phyloP scores from a whole-genome alignment of 2,888 invertebrate species.

The Diloba caeruleocephala region DNA sequence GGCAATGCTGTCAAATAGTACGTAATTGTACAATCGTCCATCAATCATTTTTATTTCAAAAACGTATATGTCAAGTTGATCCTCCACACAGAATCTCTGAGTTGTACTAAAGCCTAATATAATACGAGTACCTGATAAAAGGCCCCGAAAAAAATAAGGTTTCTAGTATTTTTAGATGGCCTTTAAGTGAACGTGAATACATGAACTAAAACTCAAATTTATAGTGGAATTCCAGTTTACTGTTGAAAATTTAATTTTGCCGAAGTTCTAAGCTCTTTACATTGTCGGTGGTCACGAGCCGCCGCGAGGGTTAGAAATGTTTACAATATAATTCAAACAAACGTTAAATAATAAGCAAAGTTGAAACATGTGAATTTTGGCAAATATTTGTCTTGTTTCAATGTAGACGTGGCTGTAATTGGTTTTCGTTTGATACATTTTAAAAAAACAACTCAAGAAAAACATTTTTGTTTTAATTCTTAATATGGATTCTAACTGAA shows the following conservation, averaged over 20 bases:
- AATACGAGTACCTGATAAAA: too few relatives aligned
- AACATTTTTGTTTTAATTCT: not conserved
- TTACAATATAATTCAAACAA: slow-evolving; percentile 1
- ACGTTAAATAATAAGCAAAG: not conserved
- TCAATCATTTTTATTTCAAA: too few relatives aligned
- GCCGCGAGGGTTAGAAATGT: not conserved
- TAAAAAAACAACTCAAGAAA: too few relatives aligned
- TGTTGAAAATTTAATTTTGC: slow-evolving; percentile 12
- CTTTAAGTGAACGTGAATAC: slow-evolving; percentile 3
- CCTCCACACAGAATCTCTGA: too few relatives aligned
- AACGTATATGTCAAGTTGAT: too few relatives aligned
- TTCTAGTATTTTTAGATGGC: not conserved
- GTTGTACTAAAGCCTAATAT: too few relatives aligned
- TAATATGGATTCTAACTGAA: not conserved
- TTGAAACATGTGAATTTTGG: not conserved
- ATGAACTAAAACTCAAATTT: slow-evolving; percentile 22
- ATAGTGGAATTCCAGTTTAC: slow-evolving; percentile 12
- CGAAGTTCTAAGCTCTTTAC: slow-evolving; percentile 23
- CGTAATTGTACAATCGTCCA: too few relatives aligned
- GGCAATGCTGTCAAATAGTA: too few relatives aligned
- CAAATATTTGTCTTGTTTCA: too few relatives aligned
- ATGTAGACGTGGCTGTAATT: too few relatives aligned
- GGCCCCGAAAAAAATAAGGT: too few relatives aligned
- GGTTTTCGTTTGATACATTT: too few relatives aligned
- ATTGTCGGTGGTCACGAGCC: slow-evolving; percentile 14